Conservation (phyloP, 2,797 vertebrate species). For the Chiloscyllium punctatum region DNA sequence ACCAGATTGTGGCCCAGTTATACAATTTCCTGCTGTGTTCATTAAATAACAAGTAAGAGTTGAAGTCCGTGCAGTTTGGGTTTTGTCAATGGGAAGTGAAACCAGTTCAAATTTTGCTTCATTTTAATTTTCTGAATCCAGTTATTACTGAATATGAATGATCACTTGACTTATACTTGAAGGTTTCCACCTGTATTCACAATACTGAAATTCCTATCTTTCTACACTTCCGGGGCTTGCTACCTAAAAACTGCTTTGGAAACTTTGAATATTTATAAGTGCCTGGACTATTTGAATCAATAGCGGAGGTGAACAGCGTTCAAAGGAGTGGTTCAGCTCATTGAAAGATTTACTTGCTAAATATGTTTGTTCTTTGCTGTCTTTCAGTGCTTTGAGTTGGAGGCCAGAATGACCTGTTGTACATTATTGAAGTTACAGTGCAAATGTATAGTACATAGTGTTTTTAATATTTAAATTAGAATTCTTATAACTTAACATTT, state of each 20-base stretch:
- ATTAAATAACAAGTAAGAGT: background rate
- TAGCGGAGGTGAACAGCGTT: background rate
- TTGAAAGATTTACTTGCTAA: background rate
- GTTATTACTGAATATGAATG: background rate
- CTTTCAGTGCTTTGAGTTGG: background rate
- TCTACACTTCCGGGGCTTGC: background rate
- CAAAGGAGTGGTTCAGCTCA: background rate
- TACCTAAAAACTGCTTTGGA: background rate
- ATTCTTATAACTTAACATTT: background rate
- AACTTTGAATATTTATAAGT: background rate
- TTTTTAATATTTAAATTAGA: constrained; percentile 9
- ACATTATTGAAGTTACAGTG: background rate
- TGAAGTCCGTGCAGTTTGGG: background rate
- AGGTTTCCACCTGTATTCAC: background rate
- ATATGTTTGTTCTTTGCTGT: background rate
- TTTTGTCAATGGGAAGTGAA: background rate
- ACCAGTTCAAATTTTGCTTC: background rate
- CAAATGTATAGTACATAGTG: background rate
- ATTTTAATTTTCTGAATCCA: background rate
- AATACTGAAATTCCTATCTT: background rate
- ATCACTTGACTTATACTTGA: background rate
- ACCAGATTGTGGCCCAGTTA: background rate
- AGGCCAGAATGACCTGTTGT: constrained; percentile 2
- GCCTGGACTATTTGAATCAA: background rate
- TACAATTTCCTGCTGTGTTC: background rate